Evolutionary conservation across 2,113 vertebrate genomes (phyloP), one percentile per base, ranked within the genome.

Genomic region (Microcebus tavaratra): DNA sequence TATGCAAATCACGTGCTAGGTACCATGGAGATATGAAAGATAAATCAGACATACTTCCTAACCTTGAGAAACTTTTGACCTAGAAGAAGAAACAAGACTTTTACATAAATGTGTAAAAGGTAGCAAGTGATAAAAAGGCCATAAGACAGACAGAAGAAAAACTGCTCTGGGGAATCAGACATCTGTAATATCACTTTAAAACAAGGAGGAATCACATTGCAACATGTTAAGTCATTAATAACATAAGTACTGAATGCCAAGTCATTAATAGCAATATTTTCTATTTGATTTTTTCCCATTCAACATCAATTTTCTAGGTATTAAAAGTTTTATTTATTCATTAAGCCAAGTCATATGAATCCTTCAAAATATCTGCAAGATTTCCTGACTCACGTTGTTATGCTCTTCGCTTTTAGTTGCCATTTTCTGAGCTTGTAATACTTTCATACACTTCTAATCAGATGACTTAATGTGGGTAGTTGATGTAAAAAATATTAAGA

Each of bases 351-450:
- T 95, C 50, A 94, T 42, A 61, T 53, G 50, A 91, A 78, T 84
- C 57, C 48, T 59, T 86, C 67, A 68, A 75, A 61, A 76, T 36
- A 78, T 86, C 79, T 88, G 34, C n/a, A 84, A 80, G 79, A 81
- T 84, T 95, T 96, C 79, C 27, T 86, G 87, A 88, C 39, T 94
- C 91, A 88, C 10, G 21, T 29, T 94, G 48, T 65, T 93, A 92
- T 57, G 53, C 80, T 88, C 25, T 87, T 75, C 59, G 73, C 89
- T 95, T 87, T 92, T n/a, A 81, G 73, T 76, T 81, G 42, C 27
- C 75, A 82, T 76, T 86, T 95, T 90, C 84, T 92, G 65, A 90
- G 72, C 48, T 98, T 87, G 88, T 75, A 85, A 90, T 88, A 81
- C 70, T 92, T 95, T 83, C 80, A 94, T 85, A 82, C 15, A 88